Conservation (phyloP, 35 echinoderm and acorn worm genomes). For the Ptychodera flava region DNA sequence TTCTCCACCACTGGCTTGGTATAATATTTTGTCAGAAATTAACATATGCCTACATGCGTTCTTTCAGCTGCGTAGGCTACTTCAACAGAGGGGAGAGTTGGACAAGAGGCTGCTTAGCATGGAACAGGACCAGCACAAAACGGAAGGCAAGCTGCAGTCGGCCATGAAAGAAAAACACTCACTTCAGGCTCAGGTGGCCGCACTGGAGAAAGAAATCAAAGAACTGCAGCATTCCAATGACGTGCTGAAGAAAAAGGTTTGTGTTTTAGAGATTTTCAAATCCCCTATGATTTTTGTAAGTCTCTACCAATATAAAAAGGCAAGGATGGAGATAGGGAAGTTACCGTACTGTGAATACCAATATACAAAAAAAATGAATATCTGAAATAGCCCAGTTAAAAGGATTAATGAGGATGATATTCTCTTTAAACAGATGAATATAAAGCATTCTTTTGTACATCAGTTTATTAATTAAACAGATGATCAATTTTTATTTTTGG, state of each 20-base stretch:
- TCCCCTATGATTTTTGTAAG: background rate
- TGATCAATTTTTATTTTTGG: no score
- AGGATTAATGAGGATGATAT: background rate
- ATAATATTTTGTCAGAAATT: no score
- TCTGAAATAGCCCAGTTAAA: background rate
- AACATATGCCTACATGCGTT: no score
- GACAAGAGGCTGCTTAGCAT: background rate
- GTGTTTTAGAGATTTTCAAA: background rate
- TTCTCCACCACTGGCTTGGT: no score
- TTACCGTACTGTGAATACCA: background rate
- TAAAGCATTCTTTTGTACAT: no score
- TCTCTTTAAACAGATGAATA: background rate
- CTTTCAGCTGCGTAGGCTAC: background rate
- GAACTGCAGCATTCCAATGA: slow-evolving; percentile 3
- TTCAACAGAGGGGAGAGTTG: slow-evolving; percentile 3
- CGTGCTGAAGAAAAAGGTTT: slow-evolving; percentile 11
- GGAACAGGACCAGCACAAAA: background rate
- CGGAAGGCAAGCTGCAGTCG: background rate
- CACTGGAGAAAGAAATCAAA: background rate
- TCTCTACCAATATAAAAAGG: background rate
- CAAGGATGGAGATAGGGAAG: background rate
- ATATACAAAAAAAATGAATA: background rate
- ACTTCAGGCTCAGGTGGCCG: background rate
- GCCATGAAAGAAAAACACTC: background rate
- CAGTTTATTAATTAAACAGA: no score